These are phyloP conservation scores for Polypterus senegalus DNA, from an alignment of 2,113 vertebrate genomes.

Conservation along the genomic window DNA sequence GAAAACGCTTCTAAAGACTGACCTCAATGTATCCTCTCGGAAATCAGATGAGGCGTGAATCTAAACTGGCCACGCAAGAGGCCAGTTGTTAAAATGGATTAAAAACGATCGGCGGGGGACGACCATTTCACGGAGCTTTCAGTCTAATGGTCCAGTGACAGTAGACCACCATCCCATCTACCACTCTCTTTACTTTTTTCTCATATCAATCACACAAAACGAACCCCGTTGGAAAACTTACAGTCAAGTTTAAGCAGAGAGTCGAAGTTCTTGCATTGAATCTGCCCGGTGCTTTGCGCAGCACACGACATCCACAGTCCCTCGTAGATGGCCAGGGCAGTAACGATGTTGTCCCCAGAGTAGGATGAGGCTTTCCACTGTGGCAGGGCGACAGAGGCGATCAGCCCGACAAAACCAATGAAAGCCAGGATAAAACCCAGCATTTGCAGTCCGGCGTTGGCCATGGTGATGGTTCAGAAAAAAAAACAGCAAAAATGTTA, in stretches of 20 bases:
- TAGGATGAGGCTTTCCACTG: constrained; percentile 75
- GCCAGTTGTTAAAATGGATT: too few species aligned
- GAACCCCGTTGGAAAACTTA: constrained; percentile 35
- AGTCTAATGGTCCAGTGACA: too few species aligned
- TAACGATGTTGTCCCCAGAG: constrained; percentile 70
- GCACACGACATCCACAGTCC: constrained; percentile 81
- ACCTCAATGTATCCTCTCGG: too few species aligned
- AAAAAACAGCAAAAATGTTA: not conserved
- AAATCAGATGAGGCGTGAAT: too few species aligned
- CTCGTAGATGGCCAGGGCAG: constrained; percentile 66
- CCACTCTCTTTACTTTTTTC: too few species aligned
- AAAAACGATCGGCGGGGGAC: too few species aligned
- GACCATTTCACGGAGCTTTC: too few species aligned
- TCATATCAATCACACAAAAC: too few species aligned
- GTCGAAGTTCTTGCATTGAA: constrained; percentile 62
- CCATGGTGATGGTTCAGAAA: constrained; percentile 41
- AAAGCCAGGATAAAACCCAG: constrained; percentile 67
- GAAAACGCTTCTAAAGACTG: too few species aligned
- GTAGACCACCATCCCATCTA: too few species aligned
- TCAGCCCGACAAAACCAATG: constrained; percentile 52
- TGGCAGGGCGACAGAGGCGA: constrained; percentile 64
- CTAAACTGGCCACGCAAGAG: too few species aligned
- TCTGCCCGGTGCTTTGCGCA: constrained; percentile 61
- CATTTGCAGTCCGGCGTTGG: constrained; percentile 67
- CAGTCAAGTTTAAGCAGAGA: constrained; percentile 66